A percentile compares a stretch with the other conserved stretches of the same genome.
Conservation (phyloP, 2,888 invertebrate genomes). For the Euplagia quadripunctaria region DNA sequence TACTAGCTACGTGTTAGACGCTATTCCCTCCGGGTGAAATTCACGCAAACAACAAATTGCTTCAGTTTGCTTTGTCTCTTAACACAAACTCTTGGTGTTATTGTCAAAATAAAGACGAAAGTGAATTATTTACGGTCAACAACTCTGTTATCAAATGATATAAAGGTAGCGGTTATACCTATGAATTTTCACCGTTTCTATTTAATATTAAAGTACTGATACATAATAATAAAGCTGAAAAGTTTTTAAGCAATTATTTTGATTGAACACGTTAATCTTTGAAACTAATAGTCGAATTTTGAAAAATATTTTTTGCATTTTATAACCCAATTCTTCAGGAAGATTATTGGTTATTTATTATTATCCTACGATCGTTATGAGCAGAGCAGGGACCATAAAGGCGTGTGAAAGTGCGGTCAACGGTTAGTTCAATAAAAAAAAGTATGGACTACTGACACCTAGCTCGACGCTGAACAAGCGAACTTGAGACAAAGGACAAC, state of each 20-base stretch:
- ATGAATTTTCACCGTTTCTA: neutral
- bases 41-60: conserved; percentile 45
- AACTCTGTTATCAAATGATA: neutral
- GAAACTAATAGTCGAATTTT: neutral
- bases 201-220: neutral
- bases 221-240: neutral
- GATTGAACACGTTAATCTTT: neutral
- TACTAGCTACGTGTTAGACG: conserved; percentile 34
- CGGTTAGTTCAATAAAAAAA: too few relatives aligned
- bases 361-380: too few relatives aligned
- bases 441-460: too few relatives aligned
- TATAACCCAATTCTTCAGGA: too few relatives aligned
- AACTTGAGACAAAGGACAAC: too few relatives aligned
- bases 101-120: conserved; percentile 29
- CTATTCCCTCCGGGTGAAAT: conserved; percentile 45
- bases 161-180: neutral
- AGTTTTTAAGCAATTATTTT: neutral
- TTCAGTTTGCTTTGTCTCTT: conserved; percentile 38
- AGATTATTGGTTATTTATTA: too few relatives aligned
- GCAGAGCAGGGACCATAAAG: too few relatives aligned
- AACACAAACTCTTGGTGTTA: conserved; percentile 32
- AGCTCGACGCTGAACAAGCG: too few relatives aligned
- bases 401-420: neutral
- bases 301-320: too few relatives aligned
- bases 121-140: conserved; percentile 25